Percentiles rank a stretch among this genome's conserved stretches.
phyloP scores from a whole-genome alignment of 1,140 invertebrate species.

The Drosophila sproati region DNA sequence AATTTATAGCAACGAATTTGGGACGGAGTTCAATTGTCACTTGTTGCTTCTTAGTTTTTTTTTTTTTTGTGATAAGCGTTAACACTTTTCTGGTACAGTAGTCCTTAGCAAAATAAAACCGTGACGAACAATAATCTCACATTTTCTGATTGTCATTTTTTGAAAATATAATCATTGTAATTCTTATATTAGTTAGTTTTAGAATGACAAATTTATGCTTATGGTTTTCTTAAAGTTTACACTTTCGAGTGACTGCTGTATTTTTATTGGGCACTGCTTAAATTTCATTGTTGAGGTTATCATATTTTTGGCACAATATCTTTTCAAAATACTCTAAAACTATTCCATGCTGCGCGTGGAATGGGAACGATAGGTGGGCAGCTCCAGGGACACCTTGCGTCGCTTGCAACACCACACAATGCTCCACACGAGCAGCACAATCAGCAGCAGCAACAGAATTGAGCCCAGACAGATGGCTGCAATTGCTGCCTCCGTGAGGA shows the following conservation, averaged over 20 bases:
- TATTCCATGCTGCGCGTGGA: constrained; percentile 82
- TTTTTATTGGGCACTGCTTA: constrained; percentile 24
- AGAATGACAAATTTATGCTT: too few species aligned
- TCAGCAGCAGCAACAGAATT: constrained; percentile 85
- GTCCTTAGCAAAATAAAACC: too few species aligned
- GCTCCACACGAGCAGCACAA: constrained; percentile 85
- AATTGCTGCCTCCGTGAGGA: constrained; percentile 85
- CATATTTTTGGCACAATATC: constrained; percentile 34
- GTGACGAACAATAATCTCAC: too few species aligned
- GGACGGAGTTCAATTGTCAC: constrained; percentile 45
- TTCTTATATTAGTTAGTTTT: too few species aligned
- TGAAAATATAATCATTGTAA: too few species aligned
- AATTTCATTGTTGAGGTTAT: constrained; percentile 8
- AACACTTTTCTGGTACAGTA: constrained; percentile 25
- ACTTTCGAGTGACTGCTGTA: background rate
- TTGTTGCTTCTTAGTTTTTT: constrained; percentile 26
- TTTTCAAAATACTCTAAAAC: background rate
- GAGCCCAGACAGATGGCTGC: constrained; percentile 86
- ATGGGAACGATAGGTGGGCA: constrained; percentile 85
- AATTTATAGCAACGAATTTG: background rate
- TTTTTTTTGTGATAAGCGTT: constrained; percentile 29
- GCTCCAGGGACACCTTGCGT: constrained; percentile 85
- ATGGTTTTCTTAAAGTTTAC: background rate
- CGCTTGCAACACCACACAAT: constrained; percentile 86
- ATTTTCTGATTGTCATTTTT: too few species aligned